Evolutionary conservation across 2,113 vertebrate genomes (phyloP), one percentile per base, ranked within the genome.

Genomic region (Condylura cristata): DNA sequence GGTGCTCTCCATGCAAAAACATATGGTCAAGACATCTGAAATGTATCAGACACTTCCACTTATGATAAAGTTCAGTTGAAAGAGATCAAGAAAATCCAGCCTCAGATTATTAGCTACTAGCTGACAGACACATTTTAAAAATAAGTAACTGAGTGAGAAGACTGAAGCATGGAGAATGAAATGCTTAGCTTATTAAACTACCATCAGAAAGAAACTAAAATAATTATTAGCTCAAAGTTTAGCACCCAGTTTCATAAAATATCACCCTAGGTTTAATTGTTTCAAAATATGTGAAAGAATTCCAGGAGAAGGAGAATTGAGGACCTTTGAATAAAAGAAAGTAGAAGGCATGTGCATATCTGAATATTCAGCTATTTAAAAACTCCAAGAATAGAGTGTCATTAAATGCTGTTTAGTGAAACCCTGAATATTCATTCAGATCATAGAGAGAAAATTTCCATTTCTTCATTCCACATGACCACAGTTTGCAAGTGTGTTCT

Each of bases 361-460:
- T 85, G 96, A 97, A 96, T 96, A 96, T 97, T 91, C 87, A 93
- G 86, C 53, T 86, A 24, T 95, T 98, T 97, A 84, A 97, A 96
- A 95, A 95, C 58, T 84, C 89, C 51, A 84, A 96, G 95, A 97
- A 86, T 6, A 9, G 97, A 95, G n/a, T 92, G 82, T 53, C 88
- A 97, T 97, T 96, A 97, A 95, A 97, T 70, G 34, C 86, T 97
- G 87, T 95, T 95, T 90, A 90, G 58, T 79, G 34, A 30, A 90
- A 58, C 92, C 96, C 91, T 97, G 95, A 97, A 97, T 96, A 97
- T 97, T 95, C 97, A 97, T 97, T 93, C 95, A 96, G 91, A 94
- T 97, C 79, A 70, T 28, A 94, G 86, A 34, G 86, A 34, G 58
- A 92, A 83, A 37, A 87, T 84, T 82, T 87, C 83, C 93, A 91